Evolutionary conservation across 2,113 vertebrate genomes (phyloP).

Genomic region (Halichoeres trimaculatus): DNA sequence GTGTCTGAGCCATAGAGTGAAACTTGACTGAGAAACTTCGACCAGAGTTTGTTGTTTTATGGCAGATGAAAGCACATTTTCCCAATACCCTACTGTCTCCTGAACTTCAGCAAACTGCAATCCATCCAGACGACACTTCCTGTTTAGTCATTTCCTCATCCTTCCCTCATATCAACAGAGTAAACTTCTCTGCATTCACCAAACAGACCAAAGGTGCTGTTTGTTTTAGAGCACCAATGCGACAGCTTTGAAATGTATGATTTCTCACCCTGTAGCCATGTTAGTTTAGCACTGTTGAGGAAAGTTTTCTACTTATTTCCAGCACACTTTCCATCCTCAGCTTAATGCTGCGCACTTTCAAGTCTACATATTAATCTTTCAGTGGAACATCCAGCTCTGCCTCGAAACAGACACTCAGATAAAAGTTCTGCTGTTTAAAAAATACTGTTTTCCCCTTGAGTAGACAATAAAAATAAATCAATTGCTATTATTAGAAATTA

Average conservation of each 20-base stretch:
- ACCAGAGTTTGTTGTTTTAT: neutral
- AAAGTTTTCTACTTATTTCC: neutral
- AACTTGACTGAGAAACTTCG: neutral
- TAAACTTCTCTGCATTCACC: neutral
- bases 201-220: neutral
- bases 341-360: no score
- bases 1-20: neutral
- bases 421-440: no score
- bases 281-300: neutral
- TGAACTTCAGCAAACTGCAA: constrained; percentile 7
- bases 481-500: no score
- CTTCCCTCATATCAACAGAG: neutral
- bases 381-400: no score
- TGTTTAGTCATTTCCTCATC: constrained; percentile 32
- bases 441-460: no score
- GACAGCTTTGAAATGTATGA: neutral
- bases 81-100: neutral
- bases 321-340: neutral
- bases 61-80: neutral
- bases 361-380: no score
- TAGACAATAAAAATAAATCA: no score
- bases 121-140: constrained; percentile 19
- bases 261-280: neutral
- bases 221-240: neutral
- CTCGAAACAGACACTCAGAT: no score